Evolutionary conservation across 1,140 invertebrate genomes (phyloP).

Genomic region (Diachasmimorpha longicaudata): DNA sequence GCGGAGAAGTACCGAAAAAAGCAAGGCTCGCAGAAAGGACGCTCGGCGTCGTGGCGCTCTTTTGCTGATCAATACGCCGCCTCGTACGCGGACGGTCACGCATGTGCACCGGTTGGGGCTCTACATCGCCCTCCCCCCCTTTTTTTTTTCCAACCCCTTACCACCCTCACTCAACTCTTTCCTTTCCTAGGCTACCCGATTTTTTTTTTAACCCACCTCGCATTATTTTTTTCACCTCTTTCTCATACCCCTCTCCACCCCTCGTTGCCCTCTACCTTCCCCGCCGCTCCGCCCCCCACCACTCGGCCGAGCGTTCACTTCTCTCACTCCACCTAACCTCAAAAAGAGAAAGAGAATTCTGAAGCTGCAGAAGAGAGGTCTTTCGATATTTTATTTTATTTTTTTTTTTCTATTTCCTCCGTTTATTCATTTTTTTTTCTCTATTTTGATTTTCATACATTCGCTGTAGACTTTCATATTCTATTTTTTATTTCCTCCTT

Average conservation of each 20-base stretch:
- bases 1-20: slow-evolving; percentile 49
- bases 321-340: background rate
- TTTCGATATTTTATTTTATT: slow-evolving; percentile 35
- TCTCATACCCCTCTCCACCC: background rate
- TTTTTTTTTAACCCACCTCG: slow-evolving; percentile 47
- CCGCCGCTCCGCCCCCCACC: background rate
- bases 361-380: slow-evolving; percentile 36
- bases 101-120: slow-evolving; percentile 58
- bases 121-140: slow-evolving; percentile 29
- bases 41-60: slow-evolving; percentile 63
- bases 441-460: slow-evolving; percentile 16
- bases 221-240: slow-evolving; percentile 29
- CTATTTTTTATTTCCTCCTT: too few relatives aligned
- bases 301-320: background rate
- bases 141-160: slow-evolving; percentile 32
- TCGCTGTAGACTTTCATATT: too few relatives aligned
- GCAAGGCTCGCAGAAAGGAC: slow-evolving; percentile 63
- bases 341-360: slow-evolving; percentile 23
- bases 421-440: slow-evolving; percentile 40
- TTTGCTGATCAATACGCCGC: slow-evolving; percentile 63
- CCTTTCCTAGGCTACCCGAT: slow-evolving; percentile 51
- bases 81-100: slow-evolving; percentile 63
- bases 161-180: slow-evolving; percentile 29
- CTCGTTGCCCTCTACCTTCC: background rate
- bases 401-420: slow-evolving; percentile 21